Evolutionary conservation across 2,888 invertebrate genomes (phyloP), one percentile per base, ranked within the genome.

Genomic region (Chalcosyrphus nemorum): DNA sequence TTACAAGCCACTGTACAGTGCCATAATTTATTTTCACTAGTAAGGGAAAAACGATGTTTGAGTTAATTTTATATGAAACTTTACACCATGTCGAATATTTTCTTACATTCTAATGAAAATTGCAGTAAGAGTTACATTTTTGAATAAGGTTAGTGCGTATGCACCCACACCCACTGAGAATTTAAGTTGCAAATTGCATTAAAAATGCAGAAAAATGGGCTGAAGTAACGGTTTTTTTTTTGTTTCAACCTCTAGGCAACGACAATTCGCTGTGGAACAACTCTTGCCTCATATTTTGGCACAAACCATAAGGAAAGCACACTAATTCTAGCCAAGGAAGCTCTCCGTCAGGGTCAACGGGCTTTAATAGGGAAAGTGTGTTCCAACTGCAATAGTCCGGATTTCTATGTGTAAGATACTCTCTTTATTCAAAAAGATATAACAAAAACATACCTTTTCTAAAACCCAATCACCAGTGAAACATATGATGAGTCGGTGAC

Each of bases 241-340:
- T 45, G 1, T 19, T 52, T 41, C 3, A 57, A 63, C 70, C 65
- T 86, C 52, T 88, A 97, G 97, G 93, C 93, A 92, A 93, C 94
- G 77, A 94, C 97, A 15, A 89, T 98, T 61, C 92, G 92, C 15
- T 93, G 94, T 91, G 98, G 98, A 4, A 97, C 98, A 13, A 98
- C 98, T 4, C 96, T 97, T 32, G 97, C 97, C 0, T 95, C 95
- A 86, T 98, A 98, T 89, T 98, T 95, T 91, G 97, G 95, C 2
- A 95, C 97, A 0, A 93, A 97, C 9, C 95, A 96, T 89, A 89
- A 93, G 19, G 93, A 95, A 38, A 95, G 96, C 3, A 94, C 95
- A 9, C 86, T 95, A 61, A 92, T 94, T 86, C 92, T 98, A 24
- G 97, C 94, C 0, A 93, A 95, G 81, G 93, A 94, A 88, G 94